Evolutionary conservation across 2,888 invertebrate species (phyloP).

Genomic region (Ametastegia equiseti): DNA sequence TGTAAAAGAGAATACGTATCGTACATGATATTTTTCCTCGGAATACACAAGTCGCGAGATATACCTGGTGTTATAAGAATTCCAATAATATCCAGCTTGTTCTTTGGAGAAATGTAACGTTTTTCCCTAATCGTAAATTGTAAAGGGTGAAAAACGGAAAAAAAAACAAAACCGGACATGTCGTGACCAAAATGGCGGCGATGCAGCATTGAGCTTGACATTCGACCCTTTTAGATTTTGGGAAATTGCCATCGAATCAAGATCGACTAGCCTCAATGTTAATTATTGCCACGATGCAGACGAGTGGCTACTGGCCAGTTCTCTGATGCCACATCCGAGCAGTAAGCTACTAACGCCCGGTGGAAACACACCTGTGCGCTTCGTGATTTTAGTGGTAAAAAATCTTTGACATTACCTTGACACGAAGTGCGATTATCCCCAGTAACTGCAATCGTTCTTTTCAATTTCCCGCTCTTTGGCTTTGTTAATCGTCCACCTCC

Average conservation of each 20-base stretch:
- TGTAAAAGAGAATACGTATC: not conserved
- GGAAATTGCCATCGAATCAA: conserved; percentile 70
- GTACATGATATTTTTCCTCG: not conserved
- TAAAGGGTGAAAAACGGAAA: not conserved
- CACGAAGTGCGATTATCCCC: not conserved
- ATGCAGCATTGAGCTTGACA: conserved; percentile 69
- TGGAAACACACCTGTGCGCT: conserved; percentile 43
- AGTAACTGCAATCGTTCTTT: not conserved
- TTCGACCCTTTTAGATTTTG: conserved; percentile 73
- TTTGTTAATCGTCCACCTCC: not conserved
- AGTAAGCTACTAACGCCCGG: conserved; percentile 39
- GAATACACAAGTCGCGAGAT: not conserved
- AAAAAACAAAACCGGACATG: too few relatives aligned
- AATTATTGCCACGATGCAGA: conserved; percentile 56
- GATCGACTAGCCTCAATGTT: conserved; percentile 65
- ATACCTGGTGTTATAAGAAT: not conserved
- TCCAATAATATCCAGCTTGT: not conserved
- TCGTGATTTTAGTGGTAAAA: not conserved
- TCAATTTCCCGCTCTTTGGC: not conserved
- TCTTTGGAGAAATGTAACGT: not conserved
- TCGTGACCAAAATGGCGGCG: not conserved
- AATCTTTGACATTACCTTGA: not conserved
- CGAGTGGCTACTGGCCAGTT: conserved; percentile 40
- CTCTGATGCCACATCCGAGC: conserved; percentile 25
- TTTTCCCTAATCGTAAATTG: not conserved